Evolutionary conservation across 2,888 invertebrate genomes (phyloP).

Genomic region (Rhyacophila evoluta): DNA sequence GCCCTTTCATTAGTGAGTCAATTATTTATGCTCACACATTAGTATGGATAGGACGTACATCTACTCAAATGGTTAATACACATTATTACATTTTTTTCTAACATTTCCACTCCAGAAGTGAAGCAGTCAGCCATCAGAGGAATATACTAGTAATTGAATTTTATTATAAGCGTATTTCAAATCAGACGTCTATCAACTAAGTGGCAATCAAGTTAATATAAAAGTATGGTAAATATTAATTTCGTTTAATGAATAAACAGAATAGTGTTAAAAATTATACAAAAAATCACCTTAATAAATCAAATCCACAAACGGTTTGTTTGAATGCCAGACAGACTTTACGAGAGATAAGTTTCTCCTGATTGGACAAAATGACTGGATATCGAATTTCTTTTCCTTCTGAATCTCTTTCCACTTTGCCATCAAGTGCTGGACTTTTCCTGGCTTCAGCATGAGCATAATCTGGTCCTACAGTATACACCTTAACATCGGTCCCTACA

Average conservation of each 20-base stretch:
- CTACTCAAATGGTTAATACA: no score
- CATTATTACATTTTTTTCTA: no score
- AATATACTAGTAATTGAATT: no score
- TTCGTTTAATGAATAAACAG: slow-evolving; percentile 32
- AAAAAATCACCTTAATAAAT: slow-evolving; percentile 80
- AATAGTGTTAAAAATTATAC: background rate
- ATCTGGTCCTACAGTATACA: slow-evolving; percentile 99
- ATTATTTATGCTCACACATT: no score
- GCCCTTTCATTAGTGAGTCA: no score
- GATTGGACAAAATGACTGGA: slow-evolving; percentile 97
- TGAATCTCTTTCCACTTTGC: slow-evolving; percentile 97
- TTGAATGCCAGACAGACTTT: slow-evolving; percentile 97
- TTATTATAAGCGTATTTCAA: no score
- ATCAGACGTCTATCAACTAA: no score
- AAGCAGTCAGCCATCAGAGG: no score
- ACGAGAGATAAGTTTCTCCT: slow-evolving; percentile 97
- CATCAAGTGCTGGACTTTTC: slow-evolving; percentile 98
- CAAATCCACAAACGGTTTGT: slow-evolving; percentile 99
- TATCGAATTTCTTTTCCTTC: slow-evolving; percentile 99
- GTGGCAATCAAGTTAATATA: no score
- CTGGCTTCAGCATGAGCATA: slow-evolving; percentile 99
- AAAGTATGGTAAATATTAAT: no score
- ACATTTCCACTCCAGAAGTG: no score
- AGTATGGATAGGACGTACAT: no score
- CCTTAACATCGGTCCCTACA: slow-evolving; percentile 80